phyloP scores from a whole-genome alignment of 2,888 invertebrate genomes.

The Drosophila multiciliata region DNA sequence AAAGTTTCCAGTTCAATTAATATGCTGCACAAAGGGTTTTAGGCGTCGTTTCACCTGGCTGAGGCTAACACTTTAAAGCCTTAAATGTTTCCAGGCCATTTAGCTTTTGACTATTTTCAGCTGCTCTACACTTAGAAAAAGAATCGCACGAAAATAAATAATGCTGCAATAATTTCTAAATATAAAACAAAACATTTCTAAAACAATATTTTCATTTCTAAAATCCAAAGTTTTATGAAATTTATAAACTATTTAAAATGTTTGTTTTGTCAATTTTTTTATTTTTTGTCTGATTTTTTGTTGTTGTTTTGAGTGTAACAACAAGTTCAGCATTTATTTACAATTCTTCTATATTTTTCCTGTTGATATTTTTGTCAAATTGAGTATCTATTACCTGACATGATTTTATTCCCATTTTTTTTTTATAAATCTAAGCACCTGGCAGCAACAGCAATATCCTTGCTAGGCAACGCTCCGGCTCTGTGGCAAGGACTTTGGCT shows the following conservation, averaged over 20 bases:
- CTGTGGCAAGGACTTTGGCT: slow-evolving; percentile 25
- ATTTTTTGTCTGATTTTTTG: background rate
- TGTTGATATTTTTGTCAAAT: slow-evolving; percentile 36
- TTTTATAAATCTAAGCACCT: slow-evolving; percentile 51
- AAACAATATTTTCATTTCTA: background rate
- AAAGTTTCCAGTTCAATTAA: slow-evolving; percentile 18
- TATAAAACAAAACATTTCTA: background rate
- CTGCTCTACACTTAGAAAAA: slow-evolving; percentile 4
- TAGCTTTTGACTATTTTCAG: slow-evolving; percentile 58
- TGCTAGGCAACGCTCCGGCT: slow-evolving; percentile 20
- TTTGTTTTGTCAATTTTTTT: too few species aligned
- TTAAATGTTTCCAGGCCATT: slow-evolving; percentile 59
- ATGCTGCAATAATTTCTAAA: background rate
- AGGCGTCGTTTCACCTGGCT: slow-evolving; percentile 1
- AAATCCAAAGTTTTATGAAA: background rate
- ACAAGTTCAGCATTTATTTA: slow-evolving; percentile 47
- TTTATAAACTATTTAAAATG: background rate
- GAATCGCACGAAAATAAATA: background rate
- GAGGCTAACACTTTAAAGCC: background rate
- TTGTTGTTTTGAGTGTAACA: background rate
- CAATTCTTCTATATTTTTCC: slow-evolving; percentile 7
- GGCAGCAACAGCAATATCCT: slow-evolving; percentile 21
- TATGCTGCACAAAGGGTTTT: slow-evolving; percentile 4
- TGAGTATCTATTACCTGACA: slow-evolving; percentile 1
- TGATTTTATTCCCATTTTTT: slow-evolving; percentile 1